Evolutionary conservation across 2,113 vertebrate genomes (phyloP), one percentile per base, ranked within the genome.

Genomic region (Camarhynchus parvulus): DNA sequence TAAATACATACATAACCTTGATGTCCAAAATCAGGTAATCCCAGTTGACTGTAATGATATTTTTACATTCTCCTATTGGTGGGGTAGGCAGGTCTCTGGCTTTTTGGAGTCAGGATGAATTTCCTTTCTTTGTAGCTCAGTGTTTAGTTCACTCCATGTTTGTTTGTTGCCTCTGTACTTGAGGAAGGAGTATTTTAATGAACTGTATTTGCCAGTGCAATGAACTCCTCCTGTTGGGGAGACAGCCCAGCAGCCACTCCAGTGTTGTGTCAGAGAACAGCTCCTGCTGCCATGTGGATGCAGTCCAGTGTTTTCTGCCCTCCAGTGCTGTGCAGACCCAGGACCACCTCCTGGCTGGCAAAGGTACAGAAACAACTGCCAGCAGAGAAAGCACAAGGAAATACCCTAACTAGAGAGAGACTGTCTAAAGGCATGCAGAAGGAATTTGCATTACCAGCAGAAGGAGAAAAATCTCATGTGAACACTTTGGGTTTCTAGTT

Each of bases 391-490:
- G 58, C 68, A 84, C 52, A 15, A 74, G 90, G 90, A 87, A 94
- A 59, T 78, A 63, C 20, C 21, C 1, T 66, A 44, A 67, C 80
- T 30, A 7, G 63, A 74, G 59, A 83, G 83, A 14, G 69, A 52
- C 33, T 75, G 0, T 86, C 64, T 68, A 10, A 87, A 95, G 93
- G 86, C 85, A 90, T 16, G 85, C 90, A 89, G 83, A 46, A 93
- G 76, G 83, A 92, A 93, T 96, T 92, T 93, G 87, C 72, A 55
- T 93, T 94, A 90, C 88, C 77, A 91, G 90, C 95, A 95, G 80
- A 16, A 94, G 76, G 80, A 79, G 58, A 44, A 89, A 56, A 90
- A 81, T 89, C 81, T 92, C 83, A 22, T 89, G 89, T 83, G 94
- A 95, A 94, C 87, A 49, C 59, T 96, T 82, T 82, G 67, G 66